phyloP scores from a whole-genome alignment of 37 sponge, comb jelly and placozoan species.

The Diacarnus erythraeanus region DNA sequence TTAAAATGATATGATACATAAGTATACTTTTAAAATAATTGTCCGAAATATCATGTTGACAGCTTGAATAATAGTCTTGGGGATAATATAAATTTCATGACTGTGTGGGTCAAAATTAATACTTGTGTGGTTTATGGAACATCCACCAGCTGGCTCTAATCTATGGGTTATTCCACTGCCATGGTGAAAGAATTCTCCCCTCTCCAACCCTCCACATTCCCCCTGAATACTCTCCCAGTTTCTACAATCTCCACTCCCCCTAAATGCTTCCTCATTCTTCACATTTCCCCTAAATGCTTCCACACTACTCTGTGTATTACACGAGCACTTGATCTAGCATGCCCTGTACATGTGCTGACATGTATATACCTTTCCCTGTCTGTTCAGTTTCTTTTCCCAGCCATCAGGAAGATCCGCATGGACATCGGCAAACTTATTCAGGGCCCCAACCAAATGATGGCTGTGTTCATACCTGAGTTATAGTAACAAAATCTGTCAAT shows the following conservation, averaged over 20 bases:
- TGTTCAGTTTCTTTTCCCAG: slow-evolving; percentile 88
- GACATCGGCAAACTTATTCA: slow-evolving; percentile 69
- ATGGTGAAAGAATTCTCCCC: background rate
- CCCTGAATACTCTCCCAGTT: too few relatives aligned
- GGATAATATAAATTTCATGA: too few relatives aligned
- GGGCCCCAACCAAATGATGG: slow-evolving; percentile 61
- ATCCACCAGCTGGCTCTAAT: background rate
- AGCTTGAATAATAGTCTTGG: too few relatives aligned
- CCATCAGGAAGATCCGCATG: slow-evolving; percentile 60
- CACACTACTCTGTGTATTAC: too few relatives aligned
- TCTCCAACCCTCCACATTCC: background rate
- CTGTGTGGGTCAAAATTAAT: background rate
- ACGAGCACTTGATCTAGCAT: too few relatives aligned
- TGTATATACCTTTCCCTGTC: slow-evolving; percentile 67
- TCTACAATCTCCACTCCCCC: too few relatives aligned
- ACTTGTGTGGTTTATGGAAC: background rate
- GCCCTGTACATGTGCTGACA: too few relatives aligned
- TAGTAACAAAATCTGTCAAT: slow-evolving; percentile 1
- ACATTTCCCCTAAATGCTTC: too few relatives aligned
- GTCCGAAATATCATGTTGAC: too few relatives aligned
- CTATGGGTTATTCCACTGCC: background rate
- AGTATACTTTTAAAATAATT: too few relatives aligned
- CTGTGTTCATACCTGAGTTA: slow-evolving; percentile 76
- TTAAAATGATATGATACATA: too few relatives aligned
- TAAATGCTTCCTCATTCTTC: too few relatives aligned